Percentiles rank a stretch among this genome's conserved stretches.
phyloP scores from a whole-genome alignment of 2,797 vertebrate genomes.

The Manis pentadactyla region DNA sequence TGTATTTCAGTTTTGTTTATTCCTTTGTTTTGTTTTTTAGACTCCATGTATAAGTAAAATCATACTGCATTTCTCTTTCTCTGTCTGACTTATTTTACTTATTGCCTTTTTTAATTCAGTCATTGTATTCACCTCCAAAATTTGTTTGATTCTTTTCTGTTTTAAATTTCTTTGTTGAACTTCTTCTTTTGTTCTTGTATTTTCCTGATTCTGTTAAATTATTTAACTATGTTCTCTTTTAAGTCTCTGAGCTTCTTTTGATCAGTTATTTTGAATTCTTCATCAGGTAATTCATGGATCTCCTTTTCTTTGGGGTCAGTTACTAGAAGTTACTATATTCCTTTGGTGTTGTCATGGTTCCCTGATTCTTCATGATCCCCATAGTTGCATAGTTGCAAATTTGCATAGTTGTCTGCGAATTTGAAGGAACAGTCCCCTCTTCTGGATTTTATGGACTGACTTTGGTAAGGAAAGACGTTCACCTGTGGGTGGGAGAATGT shows the following conservation, averaged over 20 bases:
- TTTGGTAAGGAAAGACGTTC: neutral
- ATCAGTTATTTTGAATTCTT: neutral
- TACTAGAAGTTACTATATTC: neutral
- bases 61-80: no score
- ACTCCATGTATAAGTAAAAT: no score
- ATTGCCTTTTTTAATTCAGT: neutral
- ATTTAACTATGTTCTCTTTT: neutral
- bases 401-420: neutral
- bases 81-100: no score
- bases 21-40: no score
- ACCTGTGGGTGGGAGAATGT: no score
- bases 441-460: neutral
- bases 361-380: neutral
- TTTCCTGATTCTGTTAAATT: neutral
- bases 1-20: no score
- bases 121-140: neutral
- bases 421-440: neutral
- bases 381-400: neutral
- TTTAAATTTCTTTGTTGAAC: neutral
- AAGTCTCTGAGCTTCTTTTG: neutral
- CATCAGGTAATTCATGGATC: neutral
- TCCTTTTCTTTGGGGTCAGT: neutral
- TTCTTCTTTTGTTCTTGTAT: neutral
- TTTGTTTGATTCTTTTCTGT: neutral
- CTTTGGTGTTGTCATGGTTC: neutral